Evolutionary conservation across 35 echinoderm and acorn worm species (phyloP), one percentile per base, ranked within the genome.

Genomic region (Strongylocentrotus purpuratus): DNA sequence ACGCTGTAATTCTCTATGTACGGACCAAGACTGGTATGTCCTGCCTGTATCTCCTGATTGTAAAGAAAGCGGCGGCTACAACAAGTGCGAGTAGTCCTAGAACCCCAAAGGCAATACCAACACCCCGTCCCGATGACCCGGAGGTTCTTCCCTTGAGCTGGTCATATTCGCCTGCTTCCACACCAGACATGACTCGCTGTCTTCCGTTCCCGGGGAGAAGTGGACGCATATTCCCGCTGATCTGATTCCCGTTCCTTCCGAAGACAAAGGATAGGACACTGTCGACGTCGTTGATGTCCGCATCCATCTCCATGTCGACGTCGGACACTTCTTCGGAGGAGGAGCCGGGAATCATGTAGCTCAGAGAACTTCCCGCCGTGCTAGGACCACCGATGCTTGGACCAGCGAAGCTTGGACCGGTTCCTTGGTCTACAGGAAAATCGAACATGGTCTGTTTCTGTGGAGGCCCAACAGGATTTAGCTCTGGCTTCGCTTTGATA

Each of bases 381-480:
- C 86, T 87, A 11, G 87, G 87, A 46, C 87, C 87, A 33, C 10
- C 45, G 28, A n/a, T 28, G 20, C 20, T n/a, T 28, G 65, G 65
- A 78, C 7, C 65, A n/a, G 20, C 22, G n/a, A 78, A n/a, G 65
- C 65, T 78, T 78, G 65, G 65, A 78, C 65, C 65, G 18, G 65
- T 78, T 7, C 65, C 65, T 46, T 89, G 87, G 32, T 33, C 32
- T 7, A 89, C 32, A 7, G 87, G 87, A 17, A 89, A 45, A 46
- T 35, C 87, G 45, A 89, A 89, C 87, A 89, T 89, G 45, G 32
- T 89, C 87, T 89, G 87, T 46, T 89, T 46, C 32, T 89, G 87
- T 7, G 87, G 87, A 45, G 87, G 33, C 45, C 87, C 87, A 7
- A 45, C 87, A 5, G 12, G 32, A 15, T 46, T 4, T 9, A 45